Conservation (phyloP, 1,140 invertebrate genomes). For the Heterodera schachtii region DNA sequence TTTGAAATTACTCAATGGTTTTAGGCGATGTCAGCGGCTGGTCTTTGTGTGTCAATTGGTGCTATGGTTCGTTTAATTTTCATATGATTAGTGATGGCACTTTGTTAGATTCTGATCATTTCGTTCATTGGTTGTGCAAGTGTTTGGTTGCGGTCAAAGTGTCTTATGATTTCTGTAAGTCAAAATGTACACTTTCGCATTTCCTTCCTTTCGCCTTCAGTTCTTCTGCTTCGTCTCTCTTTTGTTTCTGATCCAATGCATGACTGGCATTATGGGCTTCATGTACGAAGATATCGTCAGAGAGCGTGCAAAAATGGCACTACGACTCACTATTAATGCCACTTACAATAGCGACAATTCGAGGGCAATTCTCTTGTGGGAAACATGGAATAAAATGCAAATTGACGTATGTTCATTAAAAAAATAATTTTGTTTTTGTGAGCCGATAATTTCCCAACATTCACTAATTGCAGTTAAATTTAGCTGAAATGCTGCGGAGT, state of each 20-base stretch:
- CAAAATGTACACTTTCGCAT: not conserved
- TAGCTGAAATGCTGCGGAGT: constrained; percentile 61
- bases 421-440: not conserved
- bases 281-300: constrained; percentile 46
- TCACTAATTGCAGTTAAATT: constrained; percentile 31
- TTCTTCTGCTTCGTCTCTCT: constrained; percentile 49
- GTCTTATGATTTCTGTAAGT: constrained; percentile 45
- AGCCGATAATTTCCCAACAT: constrained; percentile 24
- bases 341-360: constrained; percentile 21
- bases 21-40: constrained; percentile 47
- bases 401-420: constrained; percentile 14
- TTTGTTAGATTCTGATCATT: constrained; percentile 35
- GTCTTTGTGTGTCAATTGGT: constrained; percentile 42
- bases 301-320: constrained; percentile 37
- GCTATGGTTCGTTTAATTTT: constrained; percentile 37
- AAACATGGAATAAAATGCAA: constrained; percentile 57
- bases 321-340: constrained; percentile 10
- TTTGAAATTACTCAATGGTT: no score
- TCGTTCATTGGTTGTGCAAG: constrained; percentile 51
- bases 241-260: constrained; percentile 49
- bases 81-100: not conserved
- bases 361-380: not conserved
- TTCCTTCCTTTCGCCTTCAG: constrained; percentile 41
- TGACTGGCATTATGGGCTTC: constrained; percentile 54
- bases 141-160: constrained; percentile 42